Base-by-base conservation (phyloP, 2,797 vertebrate species). In the Lithobates pipiens region DNA sequence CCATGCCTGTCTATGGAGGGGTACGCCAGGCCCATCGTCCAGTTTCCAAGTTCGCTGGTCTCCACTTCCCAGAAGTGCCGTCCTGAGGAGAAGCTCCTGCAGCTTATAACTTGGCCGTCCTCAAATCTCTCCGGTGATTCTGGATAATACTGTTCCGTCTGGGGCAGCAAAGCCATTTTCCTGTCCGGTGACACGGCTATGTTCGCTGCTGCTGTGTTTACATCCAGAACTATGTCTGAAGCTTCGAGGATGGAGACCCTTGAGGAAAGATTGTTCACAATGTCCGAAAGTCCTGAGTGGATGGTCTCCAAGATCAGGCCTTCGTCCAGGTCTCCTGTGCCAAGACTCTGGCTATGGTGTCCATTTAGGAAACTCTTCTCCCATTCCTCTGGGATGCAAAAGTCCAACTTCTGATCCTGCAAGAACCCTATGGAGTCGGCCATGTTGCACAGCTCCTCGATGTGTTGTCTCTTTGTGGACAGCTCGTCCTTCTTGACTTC, bases 1-100 rank as follows among this genome's bases (percentile, higher is more conserved):
- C 61, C 61, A 34, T 46, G 68, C 5, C 15, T 67, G 32, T 18
- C 10, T 29, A 77, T 39, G 23, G 27, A 61, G 21, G 57, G 36
- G 39, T 77, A 77, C 5, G 73, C 67, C 73, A 83, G 57, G 5
- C 81, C 81, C 34, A 83, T 50, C 63, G 46, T 65, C 81, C 81
- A 83, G 3, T 54, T 0, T 11, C 81, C 81, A 1, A 9, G 15
- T 29, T 69, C n/a, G 18, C 73, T 83, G 65, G 74, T 46, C 42
- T 83, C 54, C 11, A 82, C 72, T 16, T 75, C 75, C 80, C 72
- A 81, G 46, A 61, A 72, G 34, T 81, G 68, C n/a, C 36, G 34
- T 0, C 80, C 80, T 8, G 54, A 73, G 9, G 80, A 73, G 13
- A 73, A 82, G 6, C 8, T 82, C 15, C 15, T 82, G 70, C 18